Evolutionary conservation across 2,888 invertebrate species (phyloP).

Genomic region (Caenorhabditis doughertyi): DNA sequence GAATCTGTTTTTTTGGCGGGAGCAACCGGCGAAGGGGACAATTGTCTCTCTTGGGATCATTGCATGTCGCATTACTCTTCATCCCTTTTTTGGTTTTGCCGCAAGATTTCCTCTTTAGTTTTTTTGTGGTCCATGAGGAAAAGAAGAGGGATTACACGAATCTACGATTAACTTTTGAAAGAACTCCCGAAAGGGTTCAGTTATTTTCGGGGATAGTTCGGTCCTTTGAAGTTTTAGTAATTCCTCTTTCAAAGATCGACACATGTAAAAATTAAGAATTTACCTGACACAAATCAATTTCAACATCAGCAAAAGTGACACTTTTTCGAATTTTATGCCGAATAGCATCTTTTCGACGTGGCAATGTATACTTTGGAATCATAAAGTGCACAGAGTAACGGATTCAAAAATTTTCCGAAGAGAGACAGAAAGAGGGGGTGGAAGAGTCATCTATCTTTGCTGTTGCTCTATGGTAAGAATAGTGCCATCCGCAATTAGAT

Average conservation of each 20-base stretch:
- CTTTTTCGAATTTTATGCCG: conserved; percentile 48
- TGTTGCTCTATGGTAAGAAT: conserved; percentile 21
- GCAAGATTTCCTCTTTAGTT: conserved; percentile 25
- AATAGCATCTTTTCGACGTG: conserved; percentile 48
- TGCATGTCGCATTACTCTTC: conserved; percentile 62
- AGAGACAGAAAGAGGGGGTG: conserved; percentile 4
- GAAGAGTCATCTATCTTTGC: conserved; percentile 36
- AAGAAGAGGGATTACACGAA: conserved; percentile 18
- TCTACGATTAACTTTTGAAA: conserved; percentile 33
- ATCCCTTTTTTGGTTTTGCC: conserved; percentile 52
- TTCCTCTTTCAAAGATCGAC: too few relatives aligned
- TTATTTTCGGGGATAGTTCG: conserved; percentile 1
- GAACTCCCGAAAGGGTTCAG: conserved; percentile 9
- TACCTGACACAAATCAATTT: conserved; percentile 38
- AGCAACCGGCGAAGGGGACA: conserved; percentile 23
- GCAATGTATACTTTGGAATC: conserved; percentile 53
- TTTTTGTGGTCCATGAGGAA: conserved; percentile 4
- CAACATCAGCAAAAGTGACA: conserved; percentile 55
- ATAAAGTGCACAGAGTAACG: conserved; percentile 52
- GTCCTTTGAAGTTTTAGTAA: background rate
- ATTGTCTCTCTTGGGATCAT: conserved; percentile 59
- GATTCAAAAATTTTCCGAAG: conserved; percentile 16
- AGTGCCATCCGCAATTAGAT: conserved; percentile 59
- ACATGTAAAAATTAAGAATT: background rate
- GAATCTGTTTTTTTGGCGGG: conserved; percentile 9